Evolutionary conservation across 2,113 vertebrate species (phyloP).

Genomic region (Ahaetulla prasina): DNA sequence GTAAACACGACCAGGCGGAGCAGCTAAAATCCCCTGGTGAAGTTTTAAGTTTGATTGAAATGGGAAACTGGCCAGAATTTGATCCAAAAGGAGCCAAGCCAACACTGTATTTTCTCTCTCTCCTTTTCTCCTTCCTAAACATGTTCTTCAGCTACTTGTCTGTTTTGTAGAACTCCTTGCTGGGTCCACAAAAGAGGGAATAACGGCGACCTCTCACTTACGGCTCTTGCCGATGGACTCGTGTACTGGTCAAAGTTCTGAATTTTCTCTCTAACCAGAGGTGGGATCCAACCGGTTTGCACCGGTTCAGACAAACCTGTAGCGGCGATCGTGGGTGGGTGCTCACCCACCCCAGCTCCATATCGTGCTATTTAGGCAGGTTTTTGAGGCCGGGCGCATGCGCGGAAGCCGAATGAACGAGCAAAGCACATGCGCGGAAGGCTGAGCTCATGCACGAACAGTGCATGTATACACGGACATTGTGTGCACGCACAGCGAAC

Average conservation of each 20-base stretch:
- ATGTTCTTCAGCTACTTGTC: not conserved
- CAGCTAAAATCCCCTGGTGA: not conserved
- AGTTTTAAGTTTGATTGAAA: not conserved
- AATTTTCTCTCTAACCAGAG: too few relatives aligned
- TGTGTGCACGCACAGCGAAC: too few relatives aligned
- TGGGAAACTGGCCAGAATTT: not conserved
- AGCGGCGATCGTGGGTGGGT: too few relatives aligned
- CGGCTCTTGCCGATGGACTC: not conserved
- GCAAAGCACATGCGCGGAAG: too few relatives aligned
- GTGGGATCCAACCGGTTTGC: too few relatives aligned
- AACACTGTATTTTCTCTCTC: not conserved
- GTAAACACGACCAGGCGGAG: not conserved
- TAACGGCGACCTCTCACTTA: not conserved
- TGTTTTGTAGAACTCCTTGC: not conserved
- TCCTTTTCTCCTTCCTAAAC: not conserved
- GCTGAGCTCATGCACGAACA: too few relatives aligned
- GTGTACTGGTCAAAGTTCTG: not conserved
- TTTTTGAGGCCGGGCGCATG: too few relatives aligned
- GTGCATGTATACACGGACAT: too few relatives aligned
- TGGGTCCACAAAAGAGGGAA: not conserved
- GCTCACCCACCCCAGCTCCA: too few relatives aligned
- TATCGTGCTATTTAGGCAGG: too few relatives aligned
- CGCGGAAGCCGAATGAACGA: too few relatives aligned
- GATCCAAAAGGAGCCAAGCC: not conserved
- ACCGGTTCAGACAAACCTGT: too few relatives aligned